Evolutionary conservation across 2,113 vertebrate genomes (phyloP).

Genomic region (Poecilia latipinna): DNA sequence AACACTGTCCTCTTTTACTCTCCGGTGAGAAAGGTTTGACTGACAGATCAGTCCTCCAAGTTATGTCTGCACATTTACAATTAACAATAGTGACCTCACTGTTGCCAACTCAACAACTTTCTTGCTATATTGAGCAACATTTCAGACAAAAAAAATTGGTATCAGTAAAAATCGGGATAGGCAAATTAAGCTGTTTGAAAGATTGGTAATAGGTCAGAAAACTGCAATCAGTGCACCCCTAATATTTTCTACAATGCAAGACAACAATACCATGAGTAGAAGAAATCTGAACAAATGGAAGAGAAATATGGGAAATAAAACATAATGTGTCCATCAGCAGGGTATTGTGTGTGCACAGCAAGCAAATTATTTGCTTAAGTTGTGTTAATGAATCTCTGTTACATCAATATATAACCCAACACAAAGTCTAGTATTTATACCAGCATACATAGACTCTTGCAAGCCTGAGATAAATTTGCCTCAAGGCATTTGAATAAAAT

Average conservation of each 20-base stretch:
- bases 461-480: constrained; percentile 29
- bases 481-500: constrained; percentile 40
- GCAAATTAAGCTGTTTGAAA: too few relatives aligned
- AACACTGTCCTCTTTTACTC: too few relatives aligned
- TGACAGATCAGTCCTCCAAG: too few relatives aligned
- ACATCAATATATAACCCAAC: constrained; percentile 10
- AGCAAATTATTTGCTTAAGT: constrained; percentile 55
- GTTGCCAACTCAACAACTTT: too few relatives aligned
- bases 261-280: constrained; percentile 12
- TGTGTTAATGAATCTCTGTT: constrained; percentile 24
- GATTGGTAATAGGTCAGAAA: too few relatives aligned
- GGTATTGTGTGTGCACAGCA: constrained; percentile 42
- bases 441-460: constrained; percentile 2
- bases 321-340: constrained; percentile 41
- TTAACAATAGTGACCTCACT: too few relatives aligned
- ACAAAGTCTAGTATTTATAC: constrained; percentile 2
- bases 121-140: too few relatives aligned
- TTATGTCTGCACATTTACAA: too few relatives aligned
- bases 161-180: too few relatives aligned
- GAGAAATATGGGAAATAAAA: constrained; percentile 29
- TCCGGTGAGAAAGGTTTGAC: too few relatives aligned
- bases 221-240: too few relatives aligned
- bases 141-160: too few relatives aligned
- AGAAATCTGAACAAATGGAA: constrained; percentile 23
- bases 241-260: constrained; percentile 1